Base-by-base conservation (phyloP, 2,888 invertebrate species). In the Brenthis ino region DNA sequence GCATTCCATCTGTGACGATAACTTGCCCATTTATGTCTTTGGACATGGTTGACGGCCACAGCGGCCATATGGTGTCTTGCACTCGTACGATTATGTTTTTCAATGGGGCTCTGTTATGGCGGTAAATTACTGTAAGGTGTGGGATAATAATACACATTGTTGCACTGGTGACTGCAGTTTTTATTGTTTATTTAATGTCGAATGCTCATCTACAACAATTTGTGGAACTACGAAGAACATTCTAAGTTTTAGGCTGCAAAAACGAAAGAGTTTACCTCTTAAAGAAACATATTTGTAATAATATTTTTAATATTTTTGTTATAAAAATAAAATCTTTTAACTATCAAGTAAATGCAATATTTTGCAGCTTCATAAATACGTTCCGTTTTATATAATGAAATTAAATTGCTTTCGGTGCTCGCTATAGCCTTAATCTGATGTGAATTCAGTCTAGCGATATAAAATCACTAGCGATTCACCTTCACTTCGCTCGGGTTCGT, bases 1-100 rank as follows among this genome's bases (percentile, higher is more conserved):
- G 85, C 88, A 89, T 90, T 88, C 89, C 88, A 82, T 85, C 85
- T 88, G 88, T 91, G 91, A 92, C 90, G 90, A 91, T 88, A 88
- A 85, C 85, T 82, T 91, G 90, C 90, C 92, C 92, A 92, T 93
- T 92, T 93, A 91, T 85, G 92, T 90, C 88, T 89, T 89, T 87
- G 88, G 90, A 91, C 85, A 91, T 87, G 90, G 91, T 86, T 85
- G 88, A 85, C 83, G 88, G 89, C 80, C 87, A 85, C 84, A 78
- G 78, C 85, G 82, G 84, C 92, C 92, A 93, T 93, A 92, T 92
- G 92, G 92, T 85, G 82, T 81, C 85, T 82, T 84, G 82, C 81
- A 81, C 81, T 82, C 79, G 55, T 75, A 79, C 79, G 81, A 86
- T 86, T 87, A 85, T 76, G 79, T 83, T 80, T 85, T 86, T 85